Evolutionary conservation across 2,888 invertebrate species (phyloP).

Genomic region (Acheta domesticus): DNA sequence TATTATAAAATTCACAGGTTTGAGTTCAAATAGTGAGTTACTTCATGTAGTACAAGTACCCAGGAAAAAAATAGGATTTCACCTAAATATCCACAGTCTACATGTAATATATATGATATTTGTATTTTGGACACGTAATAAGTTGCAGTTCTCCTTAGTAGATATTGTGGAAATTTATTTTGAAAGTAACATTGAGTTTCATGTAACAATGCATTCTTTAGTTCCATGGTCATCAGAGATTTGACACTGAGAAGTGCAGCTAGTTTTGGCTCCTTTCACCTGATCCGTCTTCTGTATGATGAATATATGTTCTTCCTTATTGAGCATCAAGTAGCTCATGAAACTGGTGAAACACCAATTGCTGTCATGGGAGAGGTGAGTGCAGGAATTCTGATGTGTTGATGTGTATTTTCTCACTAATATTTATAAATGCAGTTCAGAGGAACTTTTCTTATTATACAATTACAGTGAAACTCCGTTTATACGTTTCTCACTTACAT

Average conservation of each 20-base stretch:
- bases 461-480: no score
- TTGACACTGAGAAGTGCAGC: constrained; percentile 93
- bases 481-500: no score
- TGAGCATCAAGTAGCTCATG: constrained; percentile 92
- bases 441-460: no score
- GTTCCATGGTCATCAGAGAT: constrained; percentile 97
- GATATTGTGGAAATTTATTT: neutral
- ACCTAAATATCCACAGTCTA: no score
- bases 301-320: constrained; percentile 99
- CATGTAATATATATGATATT: no score
- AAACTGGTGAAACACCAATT: constrained; percentile 86
- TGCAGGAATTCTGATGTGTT: neutral
- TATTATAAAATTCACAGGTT: no score
- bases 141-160: no score
- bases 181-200: neutral
- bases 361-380: constrained; percentile 79
- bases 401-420: no score
- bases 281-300: constrained; percentile 94
- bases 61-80: no score
- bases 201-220: constrained; percentile 45
- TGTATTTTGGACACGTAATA: neutral
- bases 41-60: no score
- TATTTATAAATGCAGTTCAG: no score
- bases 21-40: no score
- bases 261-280: constrained; percentile 98